These are phyloP conservation scores for Quadriops clusia DNA, from an alignment of 2,888 invertebrate genomes.

Conservation along the genomic window DNA sequence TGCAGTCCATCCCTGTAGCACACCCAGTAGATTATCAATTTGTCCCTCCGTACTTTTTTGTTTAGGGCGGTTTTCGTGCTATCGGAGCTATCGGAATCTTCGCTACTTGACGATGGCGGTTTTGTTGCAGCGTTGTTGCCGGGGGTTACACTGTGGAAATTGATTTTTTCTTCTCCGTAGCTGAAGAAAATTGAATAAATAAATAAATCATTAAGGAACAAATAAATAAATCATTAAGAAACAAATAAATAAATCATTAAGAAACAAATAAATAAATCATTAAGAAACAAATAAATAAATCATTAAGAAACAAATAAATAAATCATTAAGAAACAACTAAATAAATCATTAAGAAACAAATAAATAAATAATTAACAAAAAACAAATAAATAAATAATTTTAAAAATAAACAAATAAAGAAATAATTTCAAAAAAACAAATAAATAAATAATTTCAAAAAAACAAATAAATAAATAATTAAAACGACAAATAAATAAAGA, in stretches of 20 bases:
- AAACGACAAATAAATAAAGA: too few relatives aligned
- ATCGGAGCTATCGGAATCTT: slow-evolving; percentile 40
- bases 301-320: slow-evolving; percentile 1
- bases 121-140: slow-evolving; percentile 43
- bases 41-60: slow-evolving; percentile 59
- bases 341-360: too few relatives aligned
- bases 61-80: slow-evolving; percentile 31
- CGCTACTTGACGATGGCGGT: slow-evolving; percentile 48
- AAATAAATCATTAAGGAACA: background rate
- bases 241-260: slow-evolving; percentile 1
- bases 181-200: too few relatives aligned
- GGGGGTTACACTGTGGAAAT: slow-evolving; percentile 56
- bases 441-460: too few relatives aligned
- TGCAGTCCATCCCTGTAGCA: slow-evolving; percentile 67
- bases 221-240: background rate
- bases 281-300: too few relatives aligned
- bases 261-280: too few relatives aligned
- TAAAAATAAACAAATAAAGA: too few relatives aligned
- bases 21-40: slow-evolving; percentile 69
- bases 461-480: too few relatives aligned
- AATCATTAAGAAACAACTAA: background rate
- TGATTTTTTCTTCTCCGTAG: slow-evolving; percentile 59
- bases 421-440: too few relatives aligned
- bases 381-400: too few relatives aligned
- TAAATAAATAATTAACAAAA: too few relatives aligned